Evolutionary conservation across 2,797 vertebrate species (phyloP), one percentile per base, ranked within the genome.

Genomic region (Bucorvus abyssinicus): DNA sequence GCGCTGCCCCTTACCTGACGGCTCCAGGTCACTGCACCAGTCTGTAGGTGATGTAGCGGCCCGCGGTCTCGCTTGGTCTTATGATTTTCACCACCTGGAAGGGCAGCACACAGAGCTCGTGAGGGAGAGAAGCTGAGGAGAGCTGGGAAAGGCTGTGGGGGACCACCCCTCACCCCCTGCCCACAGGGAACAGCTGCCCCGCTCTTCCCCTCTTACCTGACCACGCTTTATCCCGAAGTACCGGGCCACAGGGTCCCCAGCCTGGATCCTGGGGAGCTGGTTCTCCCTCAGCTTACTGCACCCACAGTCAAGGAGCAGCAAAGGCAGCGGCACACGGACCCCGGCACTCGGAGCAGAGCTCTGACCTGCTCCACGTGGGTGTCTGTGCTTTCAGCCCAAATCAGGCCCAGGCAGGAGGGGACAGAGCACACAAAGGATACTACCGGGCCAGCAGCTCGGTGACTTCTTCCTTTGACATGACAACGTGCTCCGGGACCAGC

Each of bases 401-500:
- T 40, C 38, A 40, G 38, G 38, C 38, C 38, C 38, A 40, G 38
- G 38, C 38, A 40, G 38, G 38, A 40, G 38, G 38, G 1, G 7
- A 9, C 7, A 4, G 0, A 26, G 7, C 7, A 45, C 2, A 0
- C 3, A 65, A 71, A 99, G 98, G 99, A 99, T 99, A 99, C 99
- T 99, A 99, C 98, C 99, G 96, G 20, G 98, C 98, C 91, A 99
- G 97, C 24, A 99, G 97, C 95, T 99, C 99, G 0, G 98, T 98
- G 34, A 99, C 98, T 96, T 99, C 99, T 81, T 99, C 99, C 97
- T 99, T 99, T 12, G 99, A 99, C 99, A 99, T 99, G 27, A 99
- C 99, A 2, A 99, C 99, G 2, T 99, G 99, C 95, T 99, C 99
- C 0, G 99, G 99, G 76, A 99, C 99, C 93, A 99, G 97, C 99